phyloP scores from a whole-genome alignment of 2,113 vertebrate genomes.

The Alosa alosa region DNA sequence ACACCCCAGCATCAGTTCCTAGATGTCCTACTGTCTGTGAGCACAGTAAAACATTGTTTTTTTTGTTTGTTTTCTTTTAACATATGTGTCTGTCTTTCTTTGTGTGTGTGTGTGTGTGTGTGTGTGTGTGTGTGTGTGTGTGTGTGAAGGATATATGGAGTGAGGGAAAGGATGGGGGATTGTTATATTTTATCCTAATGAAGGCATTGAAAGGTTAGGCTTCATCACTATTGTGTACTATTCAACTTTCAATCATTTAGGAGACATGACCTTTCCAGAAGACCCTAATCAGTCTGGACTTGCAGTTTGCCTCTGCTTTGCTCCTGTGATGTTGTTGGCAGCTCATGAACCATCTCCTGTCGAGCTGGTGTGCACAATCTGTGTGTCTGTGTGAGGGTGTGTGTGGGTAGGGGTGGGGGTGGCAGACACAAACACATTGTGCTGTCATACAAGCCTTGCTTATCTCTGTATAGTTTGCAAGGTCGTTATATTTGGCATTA shows the following conservation, averaged over 20 bases:
- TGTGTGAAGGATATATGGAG: not conserved
- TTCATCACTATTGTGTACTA: conserved; percentile 19
- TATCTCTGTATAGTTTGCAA: conserved; percentile 46
- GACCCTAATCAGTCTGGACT: conserved; percentile 42
- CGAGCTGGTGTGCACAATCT: not conserved
- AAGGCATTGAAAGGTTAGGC: conserved; percentile 34
- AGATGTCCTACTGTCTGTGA: not conserved
- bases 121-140: not conserved
- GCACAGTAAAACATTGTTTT: not conserved
- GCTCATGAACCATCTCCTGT: conserved; percentile 15
- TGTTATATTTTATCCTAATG: conserved; percentile 20
- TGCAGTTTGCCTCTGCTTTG: conserved; percentile 24
- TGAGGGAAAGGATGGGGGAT: not conserved
- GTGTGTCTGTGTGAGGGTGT: not conserved
- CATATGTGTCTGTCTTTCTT: not conserved
- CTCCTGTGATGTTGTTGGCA: not conserved
- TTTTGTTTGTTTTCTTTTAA: not conserved
- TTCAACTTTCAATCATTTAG: conserved; percentile 48
- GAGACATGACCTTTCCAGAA: conserved; percentile 46
- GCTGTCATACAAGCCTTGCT: conserved; percentile 15
- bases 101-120: not conserved
- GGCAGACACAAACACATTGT: not conserved
- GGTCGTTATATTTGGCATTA: conserved; percentile 53
- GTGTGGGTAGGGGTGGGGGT: not conserved
- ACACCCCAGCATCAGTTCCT: not conserved